Evolutionary conservation across 2,888 invertebrate species (phyloP), one percentile per base, ranked within the genome.

Genomic region (Sthenelais limicola): DNA sequence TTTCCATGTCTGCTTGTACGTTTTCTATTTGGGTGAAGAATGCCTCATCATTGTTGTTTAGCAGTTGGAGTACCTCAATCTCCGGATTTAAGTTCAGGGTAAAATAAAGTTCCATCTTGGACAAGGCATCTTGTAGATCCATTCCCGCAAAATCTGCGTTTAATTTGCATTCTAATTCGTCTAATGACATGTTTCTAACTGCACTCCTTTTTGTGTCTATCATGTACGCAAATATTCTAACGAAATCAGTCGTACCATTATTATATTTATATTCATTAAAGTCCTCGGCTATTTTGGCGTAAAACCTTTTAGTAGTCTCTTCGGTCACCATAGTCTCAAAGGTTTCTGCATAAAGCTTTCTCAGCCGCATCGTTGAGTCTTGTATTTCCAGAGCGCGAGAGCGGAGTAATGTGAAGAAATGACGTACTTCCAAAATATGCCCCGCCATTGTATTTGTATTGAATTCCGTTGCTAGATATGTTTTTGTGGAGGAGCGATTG

Each of bases 71-170:
- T 5, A 62, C 24, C 5, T 2, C 24, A 21, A 26, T 5, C 3
- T 4, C 1, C 1, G 38, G 62, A 4, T 38, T 12, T 1, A 62
- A 24, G 3, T 62, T 24, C 3, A 38, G 12, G 1, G 24, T 43
- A 62, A 35, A 38, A 26, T 38, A 62, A 2, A 21, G 7, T 7
- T 21, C 26, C 21, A 67, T 67, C 3, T 67, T 32, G 1, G 12
- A 3, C 7, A 24, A 3, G 1, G 3, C 43, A 12, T 47, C 67
- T n/a, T 9, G 1, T 3, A 67, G 18, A 28, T 48, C 18, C 30
- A 67, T 26, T 9, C 26, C 15, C 9, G 9, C 1, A 48, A 67
- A 67, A 30, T 67, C 67, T 9, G 67, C 48, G 30, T 67, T 67
- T 32, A n/a, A 67, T 12, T 28, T 26, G 9, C 26, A 30, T 18